Base-by-base conservation (phyloP, 2,113 vertebrate species). In the Paramisgurnus dabryanus region DNA sequence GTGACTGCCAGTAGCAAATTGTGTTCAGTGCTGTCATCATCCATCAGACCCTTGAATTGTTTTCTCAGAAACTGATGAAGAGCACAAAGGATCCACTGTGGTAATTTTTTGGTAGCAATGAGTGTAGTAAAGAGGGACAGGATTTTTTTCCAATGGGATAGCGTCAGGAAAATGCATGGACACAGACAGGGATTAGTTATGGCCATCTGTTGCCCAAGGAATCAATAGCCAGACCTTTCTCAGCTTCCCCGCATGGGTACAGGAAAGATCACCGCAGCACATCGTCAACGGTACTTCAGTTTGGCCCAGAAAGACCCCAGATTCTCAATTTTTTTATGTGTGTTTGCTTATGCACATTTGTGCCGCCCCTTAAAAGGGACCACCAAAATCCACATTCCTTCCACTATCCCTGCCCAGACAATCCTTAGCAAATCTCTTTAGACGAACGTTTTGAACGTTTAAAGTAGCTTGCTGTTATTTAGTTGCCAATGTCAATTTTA, bases 211-310 rank as follows among this genome's bases (percentile, higher is more conserved):
- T 82, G 67, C 47, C 61, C 9, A 15, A 43, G 49, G 47, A 66
- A 73, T 72, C 61, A 65, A 72, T 73, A 50, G 78, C 78, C 78
- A 80, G 69, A 72, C 69, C 69, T 80, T 80, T 72, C 78, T 65
- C 47, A 64, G 60, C 58, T 72, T 72, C 78, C 60, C 80, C 55
- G 45, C 66, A 40, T 70, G 66, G 18, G 75, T 4, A 78, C 80
- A 80, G 78, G 67, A 82, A 77, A 64, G 74, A 80, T 72, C 69
- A 27, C 47, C 57, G 47, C 55, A 45, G 34, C 67, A 68, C 58
- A 65, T 58, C 58, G 77, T 22, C 58, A 58, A 55, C 1, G 13
- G 7, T 53, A 69, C 45, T 68, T 22, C 27, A 34, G 47, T 70
- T 55, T 70, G 74, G 47, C 74, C 11, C 34, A 71, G 39, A 65